These are phyloP conservation scores for Semaprochilodus insignis DNA, from an alignment of 2,797 vertebrate species.

Conservation along the genomic window DNA sequence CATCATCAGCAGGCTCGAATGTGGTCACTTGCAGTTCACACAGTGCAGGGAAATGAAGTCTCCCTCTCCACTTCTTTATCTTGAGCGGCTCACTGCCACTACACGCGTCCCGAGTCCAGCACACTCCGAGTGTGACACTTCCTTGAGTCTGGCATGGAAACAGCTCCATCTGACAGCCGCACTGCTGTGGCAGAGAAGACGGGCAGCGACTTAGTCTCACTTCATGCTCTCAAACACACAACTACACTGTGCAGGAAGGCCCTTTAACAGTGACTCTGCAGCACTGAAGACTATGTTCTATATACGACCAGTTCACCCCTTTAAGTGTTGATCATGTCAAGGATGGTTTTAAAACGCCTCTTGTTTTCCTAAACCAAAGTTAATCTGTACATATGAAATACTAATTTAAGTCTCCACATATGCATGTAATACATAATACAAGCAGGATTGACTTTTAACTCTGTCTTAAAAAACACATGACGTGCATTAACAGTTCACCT, in stretches of 20 bases:
- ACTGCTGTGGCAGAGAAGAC: slow-evolving; percentile 12
- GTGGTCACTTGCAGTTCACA: slow-evolving; percentile 22
- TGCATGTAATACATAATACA: too few species aligned
- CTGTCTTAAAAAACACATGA: too few species aligned
- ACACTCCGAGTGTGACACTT: slow-evolving; percentile 40
- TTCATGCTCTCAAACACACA: slow-evolving; percentile 4
- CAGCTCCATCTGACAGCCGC: slow-evolving; percentile 30
- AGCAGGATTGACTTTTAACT: too few species aligned
- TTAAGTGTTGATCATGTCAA: background rate
- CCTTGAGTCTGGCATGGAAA: slow-evolving; percentile 16
- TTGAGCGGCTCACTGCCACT: slow-evolving; percentile 32
- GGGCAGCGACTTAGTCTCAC: slow-evolving; percentile 3
- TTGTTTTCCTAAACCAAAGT: background rate
- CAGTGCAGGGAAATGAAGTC: background rate
- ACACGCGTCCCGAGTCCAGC: background rate
- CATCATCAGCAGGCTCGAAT: background rate
- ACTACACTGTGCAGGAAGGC: background rate
- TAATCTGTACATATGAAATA: background rate
- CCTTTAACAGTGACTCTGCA: background rate
- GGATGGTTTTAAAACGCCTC: background rate
- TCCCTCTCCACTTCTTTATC: background rate
- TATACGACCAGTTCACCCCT: background rate
- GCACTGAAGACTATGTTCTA: background rate
- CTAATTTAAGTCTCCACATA: too few species aligned
- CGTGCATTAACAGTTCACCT: too few species aligned